phyloP scores from a whole-genome alignment of 2,888 invertebrate genomes.

The Ceriagrion tenellum region DNA sequence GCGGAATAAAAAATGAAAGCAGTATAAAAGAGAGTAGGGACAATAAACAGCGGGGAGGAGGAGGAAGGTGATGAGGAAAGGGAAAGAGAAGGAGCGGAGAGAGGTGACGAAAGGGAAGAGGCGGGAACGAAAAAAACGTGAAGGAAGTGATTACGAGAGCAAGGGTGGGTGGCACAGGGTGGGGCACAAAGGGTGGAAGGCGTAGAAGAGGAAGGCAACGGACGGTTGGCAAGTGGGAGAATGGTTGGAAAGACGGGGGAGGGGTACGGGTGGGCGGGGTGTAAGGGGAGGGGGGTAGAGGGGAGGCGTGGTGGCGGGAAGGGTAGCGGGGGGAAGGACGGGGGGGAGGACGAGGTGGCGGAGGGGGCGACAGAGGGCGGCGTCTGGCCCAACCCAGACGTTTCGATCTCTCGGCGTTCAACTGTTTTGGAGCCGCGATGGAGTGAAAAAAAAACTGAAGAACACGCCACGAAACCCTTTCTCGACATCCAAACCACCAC shows the following conservation, averaged over 20 bases:
- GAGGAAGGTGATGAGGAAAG: neutral
- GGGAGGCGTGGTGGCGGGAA: neutral
- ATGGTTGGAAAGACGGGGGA: neutral
- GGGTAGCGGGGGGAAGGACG: neutral
- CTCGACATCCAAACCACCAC: slow-evolving; percentile 14
- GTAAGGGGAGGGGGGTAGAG: neutral
- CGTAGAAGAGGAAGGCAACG: neutral
- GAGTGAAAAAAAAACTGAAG: neutral
- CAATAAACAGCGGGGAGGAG: neutral
- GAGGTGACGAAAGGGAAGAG: neutral
- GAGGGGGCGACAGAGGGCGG: neutral
- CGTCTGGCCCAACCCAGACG: slow-evolving; percentile 66
- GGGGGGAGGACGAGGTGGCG: neutral
- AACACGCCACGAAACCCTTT: neutral
- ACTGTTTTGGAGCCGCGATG: slow-evolving; percentile 50
- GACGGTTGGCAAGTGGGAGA: neutral
- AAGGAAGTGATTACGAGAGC: neutral
- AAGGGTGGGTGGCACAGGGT: neutral
- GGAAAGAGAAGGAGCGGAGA: neutral
- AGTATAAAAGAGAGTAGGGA: neutral
- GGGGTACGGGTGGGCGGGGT: neutral
- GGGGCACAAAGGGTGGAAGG: neutral
- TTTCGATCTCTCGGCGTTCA: slow-evolving; percentile 61
- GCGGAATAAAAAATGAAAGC: neutral
- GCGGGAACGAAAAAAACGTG: neutral